A percentile compares a stretch with the other conserved stretches of the same genome.
Evolutionary conservation across 2,888 invertebrate species (phyloP).

Genomic region (Pseudolycoriella hygida): DNA sequence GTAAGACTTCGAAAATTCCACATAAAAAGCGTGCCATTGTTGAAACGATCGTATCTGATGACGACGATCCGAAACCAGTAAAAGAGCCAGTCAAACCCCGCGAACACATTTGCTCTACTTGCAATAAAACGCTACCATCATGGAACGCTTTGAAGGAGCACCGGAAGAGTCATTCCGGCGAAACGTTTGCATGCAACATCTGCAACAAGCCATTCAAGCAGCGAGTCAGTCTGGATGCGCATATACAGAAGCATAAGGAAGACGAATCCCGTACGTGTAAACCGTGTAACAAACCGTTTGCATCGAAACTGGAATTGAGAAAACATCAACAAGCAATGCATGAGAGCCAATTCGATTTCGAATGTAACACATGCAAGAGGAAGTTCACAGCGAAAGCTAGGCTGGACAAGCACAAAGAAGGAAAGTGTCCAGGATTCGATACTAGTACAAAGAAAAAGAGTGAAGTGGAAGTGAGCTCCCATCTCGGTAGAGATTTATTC

Average conservation of each 20-base stretch:
- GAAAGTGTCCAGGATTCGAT: conserved; percentile 11
- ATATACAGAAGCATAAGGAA: conserved; percentile 26
- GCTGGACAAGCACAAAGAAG: conserved; percentile 19
- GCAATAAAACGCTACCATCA: conserved; percentile 31
- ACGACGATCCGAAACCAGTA: not conserved
- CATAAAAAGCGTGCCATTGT: not conserved
- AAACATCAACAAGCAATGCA: conserved; percentile 24
- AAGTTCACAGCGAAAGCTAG: conserved; percentile 22
- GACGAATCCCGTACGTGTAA: conserved; percentile 15
- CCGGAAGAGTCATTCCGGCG: conserved; percentile 28
- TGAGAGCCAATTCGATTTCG: conserved; percentile 18
- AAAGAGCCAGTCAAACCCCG: not conserved
- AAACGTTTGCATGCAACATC: conserved; percentile 25
- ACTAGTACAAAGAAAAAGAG: conserved; percentile 1
- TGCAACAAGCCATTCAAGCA: conserved; percentile 30
- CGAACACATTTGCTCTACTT: conserved; percentile 13
- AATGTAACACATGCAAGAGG: conserved; percentile 25
- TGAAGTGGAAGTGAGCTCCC: conserved; percentile 14
- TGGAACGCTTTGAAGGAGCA: conserved; percentile 33
- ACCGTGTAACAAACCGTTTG: conserved; percentile 19
- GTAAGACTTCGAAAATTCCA: not conserved
- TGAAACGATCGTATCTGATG: not conserved
- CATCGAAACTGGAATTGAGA: conserved; percentile 21
- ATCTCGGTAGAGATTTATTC: conserved; percentile 27
- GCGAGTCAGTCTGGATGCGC: conserved; percentile 26